phyloP scores from a whole-genome alignment of 2,888 invertebrate genomes.

The Folsomia candida region DNA sequence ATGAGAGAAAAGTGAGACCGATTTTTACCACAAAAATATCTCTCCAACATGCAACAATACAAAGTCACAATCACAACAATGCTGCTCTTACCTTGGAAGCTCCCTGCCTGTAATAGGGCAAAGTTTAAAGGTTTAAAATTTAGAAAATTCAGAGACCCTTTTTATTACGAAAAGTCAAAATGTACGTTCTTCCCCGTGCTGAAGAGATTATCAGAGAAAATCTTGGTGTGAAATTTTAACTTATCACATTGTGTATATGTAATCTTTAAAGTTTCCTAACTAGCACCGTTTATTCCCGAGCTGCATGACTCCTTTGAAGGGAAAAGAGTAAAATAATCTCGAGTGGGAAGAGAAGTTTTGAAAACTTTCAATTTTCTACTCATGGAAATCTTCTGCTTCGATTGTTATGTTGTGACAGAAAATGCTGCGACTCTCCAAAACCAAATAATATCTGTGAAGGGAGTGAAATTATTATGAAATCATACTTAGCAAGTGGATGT shows the following conservation, averaged over 20 bases:
- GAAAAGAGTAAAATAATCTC: background rate
- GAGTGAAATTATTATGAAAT: too few species aligned
- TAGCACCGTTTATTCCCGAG: conserved; percentile 14
- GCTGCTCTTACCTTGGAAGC: background rate
- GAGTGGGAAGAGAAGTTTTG: background rate
- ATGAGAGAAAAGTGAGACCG: background rate
- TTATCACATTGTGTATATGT: background rate
- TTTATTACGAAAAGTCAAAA: too few species aligned
- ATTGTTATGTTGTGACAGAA: too few species aligned
- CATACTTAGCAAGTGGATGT: too few species aligned
- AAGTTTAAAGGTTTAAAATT: background rate
- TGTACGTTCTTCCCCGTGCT: too few species aligned
- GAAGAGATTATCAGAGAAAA: background rate
- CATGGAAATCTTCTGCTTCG: too few species aligned
- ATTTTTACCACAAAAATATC: background rate
- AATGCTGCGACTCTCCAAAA: too few species aligned
- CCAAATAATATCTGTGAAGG: too few species aligned
- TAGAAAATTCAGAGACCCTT: background rate
- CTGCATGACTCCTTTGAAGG: background rate
- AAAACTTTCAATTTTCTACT: too few species aligned
- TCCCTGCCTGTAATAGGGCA: background rate
- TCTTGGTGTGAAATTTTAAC: background rate
- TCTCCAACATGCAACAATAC: background rate
- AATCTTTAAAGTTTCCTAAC: conserved; percentile 16
- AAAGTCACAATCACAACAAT: background rate